phyloP scores from a whole-genome alignment of 1,140 invertebrate genomes.

The Bombus confusus region DNA sequence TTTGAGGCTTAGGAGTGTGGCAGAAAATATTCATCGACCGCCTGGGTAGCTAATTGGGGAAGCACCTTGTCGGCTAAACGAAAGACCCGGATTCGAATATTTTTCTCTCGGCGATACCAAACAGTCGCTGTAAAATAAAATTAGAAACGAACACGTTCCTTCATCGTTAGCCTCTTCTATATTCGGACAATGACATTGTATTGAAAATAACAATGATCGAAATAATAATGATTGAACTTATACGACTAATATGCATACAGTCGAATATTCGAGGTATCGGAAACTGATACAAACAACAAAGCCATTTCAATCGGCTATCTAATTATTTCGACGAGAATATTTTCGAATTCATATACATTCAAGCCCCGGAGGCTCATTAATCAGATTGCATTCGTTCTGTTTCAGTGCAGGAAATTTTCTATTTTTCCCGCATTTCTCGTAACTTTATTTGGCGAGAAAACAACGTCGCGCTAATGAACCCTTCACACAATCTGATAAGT shows the following conservation, averaged over 20 bases:
- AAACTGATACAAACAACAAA: not conserved
- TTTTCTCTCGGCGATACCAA: not conserved
- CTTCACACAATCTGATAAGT: no score
- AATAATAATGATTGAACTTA: not conserved
- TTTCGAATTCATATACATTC: not conserved
- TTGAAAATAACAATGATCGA: not conserved
- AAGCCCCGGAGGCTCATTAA: not conserved
- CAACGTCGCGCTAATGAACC: not conserved
- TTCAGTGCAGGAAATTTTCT: not conserved
- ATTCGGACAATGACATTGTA: not conserved
- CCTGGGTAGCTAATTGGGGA: no score
- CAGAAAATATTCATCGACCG: no score
- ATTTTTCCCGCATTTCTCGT: not conserved
- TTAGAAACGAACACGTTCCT: not conserved
- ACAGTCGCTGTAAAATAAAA: not conserved
- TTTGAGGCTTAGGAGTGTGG: no score
- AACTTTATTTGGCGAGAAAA: not conserved
- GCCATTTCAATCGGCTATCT: not conserved
- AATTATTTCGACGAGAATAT: constrained; percentile 14
- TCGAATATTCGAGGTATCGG: not conserved
- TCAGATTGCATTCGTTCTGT: not conserved
- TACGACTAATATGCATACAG: not conserved
- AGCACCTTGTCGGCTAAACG: no score
- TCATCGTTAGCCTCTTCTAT: not conserved
- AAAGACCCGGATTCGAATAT: no score